These are phyloP conservation scores for Bufo bufo DNA, from an alignment of 2,113 vertebrate genomes.

Conservation along the genomic window DNA sequence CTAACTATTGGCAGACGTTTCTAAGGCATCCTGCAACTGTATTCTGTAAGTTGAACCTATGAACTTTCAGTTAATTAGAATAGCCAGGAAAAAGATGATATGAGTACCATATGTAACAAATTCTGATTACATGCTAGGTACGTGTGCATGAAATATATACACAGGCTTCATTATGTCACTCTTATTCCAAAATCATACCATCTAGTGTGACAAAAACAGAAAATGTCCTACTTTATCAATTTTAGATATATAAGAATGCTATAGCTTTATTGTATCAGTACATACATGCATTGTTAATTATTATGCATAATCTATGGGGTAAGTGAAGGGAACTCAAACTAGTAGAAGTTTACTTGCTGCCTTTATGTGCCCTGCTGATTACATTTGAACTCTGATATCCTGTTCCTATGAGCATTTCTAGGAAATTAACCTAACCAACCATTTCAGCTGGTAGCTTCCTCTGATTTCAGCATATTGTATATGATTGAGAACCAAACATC, in stretches of 20 bases:
- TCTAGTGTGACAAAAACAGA: background rate
- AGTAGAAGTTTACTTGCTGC: background rate
- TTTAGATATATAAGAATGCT: background rate
- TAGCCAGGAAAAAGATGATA: conserved; percentile 42
- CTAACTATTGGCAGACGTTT: conserved; percentile 15
- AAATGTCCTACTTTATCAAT: background rate
- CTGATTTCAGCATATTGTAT: background rate
- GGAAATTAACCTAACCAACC: background rate
- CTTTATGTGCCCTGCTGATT: background rate
- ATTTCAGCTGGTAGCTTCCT: background rate
- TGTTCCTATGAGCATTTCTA: background rate
- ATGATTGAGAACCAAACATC: background rate
- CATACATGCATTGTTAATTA: background rate
- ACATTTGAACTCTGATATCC: background rate
- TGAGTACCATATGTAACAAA: conserved; percentile 46
- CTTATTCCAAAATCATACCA: background rate
- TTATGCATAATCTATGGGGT: background rate
- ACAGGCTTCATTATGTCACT: background rate
- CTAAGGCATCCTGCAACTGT: conserved; percentile 13
- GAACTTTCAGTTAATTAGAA: conserved; percentile 40
- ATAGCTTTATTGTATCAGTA: background rate
- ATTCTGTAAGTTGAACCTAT: conserved; percentile 42
- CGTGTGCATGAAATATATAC: conserved; percentile 25
- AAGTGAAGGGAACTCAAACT: background rate
- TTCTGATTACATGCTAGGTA: conserved; percentile 44